Evolutionary conservation across 2,888 invertebrate genomes (phyloP), one percentile per base, ranked within the genome.

Genomic region (Cantharis rufa): DNA sequence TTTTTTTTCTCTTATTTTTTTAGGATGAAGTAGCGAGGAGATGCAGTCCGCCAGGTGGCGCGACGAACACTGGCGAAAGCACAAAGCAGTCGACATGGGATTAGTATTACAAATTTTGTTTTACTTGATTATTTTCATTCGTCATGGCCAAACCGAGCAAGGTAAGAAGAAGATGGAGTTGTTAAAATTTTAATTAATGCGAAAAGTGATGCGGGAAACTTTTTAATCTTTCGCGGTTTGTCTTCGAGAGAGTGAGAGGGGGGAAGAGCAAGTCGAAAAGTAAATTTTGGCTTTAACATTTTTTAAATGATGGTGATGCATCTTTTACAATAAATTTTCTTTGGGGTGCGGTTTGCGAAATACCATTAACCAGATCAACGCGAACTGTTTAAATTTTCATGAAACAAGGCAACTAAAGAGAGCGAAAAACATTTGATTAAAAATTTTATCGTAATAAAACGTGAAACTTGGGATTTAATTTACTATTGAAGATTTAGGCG

Each of bases 21-120:
- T 83, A 85, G 85, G 82, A 85, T 85, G 85, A 85, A 85, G 84
- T 85, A 85, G 84, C 82, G 79, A 70, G 77, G 76, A 69, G 75
- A 79, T 79, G 82, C 83, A 81, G 82, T 82, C 79, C 79, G 78
- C 79, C 82, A 81, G 84, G 83, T 84, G 81, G 84, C 83, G 82
- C 81, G 75, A 80, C 79, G 80, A 76, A 80, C 77, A 72, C 76
- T 69, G 77, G 75, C 76, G 74, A 72, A 71, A 77, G 48, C 74
- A 76, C 75, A 71, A 70, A 77, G 78, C 78, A 74, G 79, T 80
- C 83, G 82, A 77, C 80, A 85, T 85, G 85, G 84, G 83, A 80
- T 81, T 84, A 76, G 81, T 82, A 82, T 82, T 82, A 75, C 81
- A 81, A 76, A 79, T 83, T 77, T 79, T 84, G 81, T 82, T 82